phyloP scores from a whole-genome alignment of 2,888 invertebrate genomes.

The Philopedon plagiatum region DNA sequence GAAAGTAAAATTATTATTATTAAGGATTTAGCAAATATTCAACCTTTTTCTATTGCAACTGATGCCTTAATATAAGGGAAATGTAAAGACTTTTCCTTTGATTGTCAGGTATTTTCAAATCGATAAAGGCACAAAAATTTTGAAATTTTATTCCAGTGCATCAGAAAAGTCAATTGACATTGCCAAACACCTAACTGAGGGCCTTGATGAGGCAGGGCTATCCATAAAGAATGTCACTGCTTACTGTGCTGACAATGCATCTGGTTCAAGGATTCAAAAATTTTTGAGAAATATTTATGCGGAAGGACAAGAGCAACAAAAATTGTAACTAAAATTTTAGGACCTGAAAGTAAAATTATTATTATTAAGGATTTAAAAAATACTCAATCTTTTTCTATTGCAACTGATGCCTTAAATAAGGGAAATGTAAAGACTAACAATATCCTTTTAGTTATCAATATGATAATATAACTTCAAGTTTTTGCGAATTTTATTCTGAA shows the following conservation, averaged over 20 bases:
- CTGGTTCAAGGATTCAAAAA: slow-evolving; percentile 2
- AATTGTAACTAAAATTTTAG: background rate
- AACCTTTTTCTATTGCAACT: background rate
- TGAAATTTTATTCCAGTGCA: slow-evolving; percentile 13
- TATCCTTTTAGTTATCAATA: no score
- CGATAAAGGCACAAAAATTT: slow-evolving; percentile 13
- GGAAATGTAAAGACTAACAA: background rate
- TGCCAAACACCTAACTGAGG: background rate
- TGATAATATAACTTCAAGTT: no score
- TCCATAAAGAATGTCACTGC: slow-evolving; percentile 4
- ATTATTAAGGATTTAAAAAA: background rate
- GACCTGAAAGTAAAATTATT: background rate
- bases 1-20: background rate
- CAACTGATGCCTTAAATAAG: background rate
- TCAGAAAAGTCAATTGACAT: slow-evolving; percentile 24
- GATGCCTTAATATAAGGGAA: slow-evolving; percentile 5
- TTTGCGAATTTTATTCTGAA: no score
- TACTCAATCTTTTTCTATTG: background rate
- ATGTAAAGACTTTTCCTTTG: background rate
- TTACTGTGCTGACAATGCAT: slow-evolving; percentile 27
- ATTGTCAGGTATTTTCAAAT: slow-evolving; percentile 4
- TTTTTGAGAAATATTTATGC: background rate
- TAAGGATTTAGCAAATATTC: background rate
- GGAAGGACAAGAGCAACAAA: background rate
- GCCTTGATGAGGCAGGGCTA: slow-evolving; percentile 4